Percentiles rank a stretch among this genome's conserved stretches.
These are phyloP conservation scores for Drosophila rufa DNA, from an alignment of 1,140 invertebrate genomes.

Conservation along the genomic window DNA sequence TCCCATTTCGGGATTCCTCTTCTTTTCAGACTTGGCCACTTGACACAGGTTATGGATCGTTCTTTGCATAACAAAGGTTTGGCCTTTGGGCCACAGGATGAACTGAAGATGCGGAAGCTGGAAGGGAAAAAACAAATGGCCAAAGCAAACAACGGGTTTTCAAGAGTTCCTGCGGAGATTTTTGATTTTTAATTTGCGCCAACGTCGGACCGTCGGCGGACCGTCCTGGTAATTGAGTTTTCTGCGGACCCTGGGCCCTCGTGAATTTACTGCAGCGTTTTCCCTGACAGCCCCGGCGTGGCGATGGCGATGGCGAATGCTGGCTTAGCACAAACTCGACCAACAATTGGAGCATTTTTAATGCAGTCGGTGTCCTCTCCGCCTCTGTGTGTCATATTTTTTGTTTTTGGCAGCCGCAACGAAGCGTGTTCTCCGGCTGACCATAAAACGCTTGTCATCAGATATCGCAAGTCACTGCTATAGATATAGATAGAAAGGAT, in stretches of 20 bases:
- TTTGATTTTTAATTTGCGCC: constrained; percentile 64
- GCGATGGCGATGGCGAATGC: constrained; percentile 20
- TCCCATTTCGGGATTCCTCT: constrained; percentile 7
- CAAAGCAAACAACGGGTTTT: constrained; percentile 54
- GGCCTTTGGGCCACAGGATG: constrained; percentile 8
- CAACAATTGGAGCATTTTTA: constrained; percentile 40
- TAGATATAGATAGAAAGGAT: constrained; percentile 14
- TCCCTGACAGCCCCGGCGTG: constrained; percentile 14
- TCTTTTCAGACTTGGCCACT: constrained; percentile 24
- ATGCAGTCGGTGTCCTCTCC: constrained; percentile 12
- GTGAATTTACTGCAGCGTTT: constrained; percentile 50
- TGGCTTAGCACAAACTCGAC: constrained; percentile 35
- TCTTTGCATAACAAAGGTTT: constrained; percentile 71
- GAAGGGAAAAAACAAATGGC: constrained; percentile 32
- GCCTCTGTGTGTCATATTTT: constrained; percentile 19
- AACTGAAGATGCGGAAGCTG: not conserved
- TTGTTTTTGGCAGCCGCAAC: constrained; percentile 50
- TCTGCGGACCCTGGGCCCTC: constrained; percentile 13
- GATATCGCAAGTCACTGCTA: constrained; percentile 31
- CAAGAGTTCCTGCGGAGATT: constrained; percentile 37
- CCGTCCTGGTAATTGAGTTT: constrained; percentile 68
- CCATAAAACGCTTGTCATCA: constrained; percentile 52
- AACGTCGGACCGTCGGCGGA: constrained; percentile 13
- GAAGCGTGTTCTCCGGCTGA: constrained; percentile 39
- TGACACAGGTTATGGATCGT: constrained; percentile 69